phyloP scores from a whole-genome alignment of 2,888 invertebrate genomes.

The Eubasilissa splendida region DNA sequence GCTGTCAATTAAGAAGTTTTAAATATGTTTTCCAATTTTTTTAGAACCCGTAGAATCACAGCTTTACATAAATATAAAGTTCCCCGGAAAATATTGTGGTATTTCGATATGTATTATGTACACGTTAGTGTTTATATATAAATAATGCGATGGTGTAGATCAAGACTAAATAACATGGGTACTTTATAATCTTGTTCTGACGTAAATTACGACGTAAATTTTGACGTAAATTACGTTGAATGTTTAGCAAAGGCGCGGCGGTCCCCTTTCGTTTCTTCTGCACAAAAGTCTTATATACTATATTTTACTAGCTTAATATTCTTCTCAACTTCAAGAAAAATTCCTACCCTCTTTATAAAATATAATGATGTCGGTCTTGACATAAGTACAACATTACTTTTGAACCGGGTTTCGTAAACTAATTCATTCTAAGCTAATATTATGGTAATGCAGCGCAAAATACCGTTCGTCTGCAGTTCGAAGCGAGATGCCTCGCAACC shows the following conservation, averaged over 20 bases:
- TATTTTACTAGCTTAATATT: slow-evolving; percentile 54
- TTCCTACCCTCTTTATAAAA: slow-evolving; percentile 27
- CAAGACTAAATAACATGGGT: slow-evolving; percentile 43
- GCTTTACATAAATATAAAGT: no score
- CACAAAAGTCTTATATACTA: slow-evolving; percentile 33
- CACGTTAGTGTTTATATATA: no score
- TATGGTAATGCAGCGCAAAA: slow-evolving; percentile 1
- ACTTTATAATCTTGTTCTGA: slow-evolving; percentile 55
- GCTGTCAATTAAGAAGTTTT: no score
- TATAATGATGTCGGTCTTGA: background rate
- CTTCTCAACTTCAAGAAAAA: slow-evolving; percentile 28
- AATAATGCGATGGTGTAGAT: background rate
- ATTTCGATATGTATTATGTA: no score
- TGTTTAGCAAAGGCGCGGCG: background rate
- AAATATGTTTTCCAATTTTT: no score
- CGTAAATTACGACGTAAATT: slow-evolving; percentile 32
- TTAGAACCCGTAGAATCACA: no score
- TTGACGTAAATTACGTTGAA: slow-evolving; percentile 49
- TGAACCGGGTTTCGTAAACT: background rate
- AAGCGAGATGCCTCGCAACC: slow-evolving; percentile 2
- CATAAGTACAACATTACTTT: slow-evolving; percentile 10
- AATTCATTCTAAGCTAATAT: slow-evolving; percentile 11
- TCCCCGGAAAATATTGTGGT: no score
- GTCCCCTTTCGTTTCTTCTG: slow-evolving; percentile 25
- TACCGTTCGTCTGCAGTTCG: slow-evolving; percentile 2